Conservation (phyloP, 2,113 vertebrate species). For the Orcinus orca region DNA sequence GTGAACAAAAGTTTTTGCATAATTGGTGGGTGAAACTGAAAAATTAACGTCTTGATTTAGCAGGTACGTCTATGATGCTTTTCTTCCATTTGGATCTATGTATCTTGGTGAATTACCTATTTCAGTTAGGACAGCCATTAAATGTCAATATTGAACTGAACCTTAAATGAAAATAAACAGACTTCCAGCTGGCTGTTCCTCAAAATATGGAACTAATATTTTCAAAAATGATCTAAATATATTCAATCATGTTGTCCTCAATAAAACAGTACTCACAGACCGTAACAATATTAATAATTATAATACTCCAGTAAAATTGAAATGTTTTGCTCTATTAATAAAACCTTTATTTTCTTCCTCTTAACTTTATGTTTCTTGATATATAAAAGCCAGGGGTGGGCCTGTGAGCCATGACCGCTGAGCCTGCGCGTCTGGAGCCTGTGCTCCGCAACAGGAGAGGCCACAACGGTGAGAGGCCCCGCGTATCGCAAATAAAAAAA, state of each 20-base stretch:
- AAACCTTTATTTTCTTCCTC: not conserved
- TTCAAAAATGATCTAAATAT: not conserved
- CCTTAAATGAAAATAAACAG: slow-evolving; percentile 4
- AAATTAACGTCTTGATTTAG: not conserved
- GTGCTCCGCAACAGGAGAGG: no score
- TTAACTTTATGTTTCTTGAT: not conserved
- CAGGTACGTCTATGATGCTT: not conserved
- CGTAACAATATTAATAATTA: not conserved
- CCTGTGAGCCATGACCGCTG: no score
- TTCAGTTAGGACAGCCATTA: not conserved
- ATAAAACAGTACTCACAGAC: not conserved
- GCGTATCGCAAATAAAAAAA: no score
- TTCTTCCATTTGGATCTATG: not conserved
- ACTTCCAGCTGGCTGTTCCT: not conserved
- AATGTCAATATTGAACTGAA: not conserved
- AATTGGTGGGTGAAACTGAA: not conserved
- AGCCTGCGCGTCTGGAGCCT: no score
- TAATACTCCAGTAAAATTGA: not conserved
- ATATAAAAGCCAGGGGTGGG: not conserved
- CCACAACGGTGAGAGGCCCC: no score
- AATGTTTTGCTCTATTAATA: not conserved
- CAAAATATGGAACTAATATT: not conserved
- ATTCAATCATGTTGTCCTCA: not conserved
- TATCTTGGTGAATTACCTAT: not conserved
- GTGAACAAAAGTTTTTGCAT: not conserved